phyloP scores from a whole-genome alignment of 2,888 invertebrate species.

The Sipha maydis region DNA sequence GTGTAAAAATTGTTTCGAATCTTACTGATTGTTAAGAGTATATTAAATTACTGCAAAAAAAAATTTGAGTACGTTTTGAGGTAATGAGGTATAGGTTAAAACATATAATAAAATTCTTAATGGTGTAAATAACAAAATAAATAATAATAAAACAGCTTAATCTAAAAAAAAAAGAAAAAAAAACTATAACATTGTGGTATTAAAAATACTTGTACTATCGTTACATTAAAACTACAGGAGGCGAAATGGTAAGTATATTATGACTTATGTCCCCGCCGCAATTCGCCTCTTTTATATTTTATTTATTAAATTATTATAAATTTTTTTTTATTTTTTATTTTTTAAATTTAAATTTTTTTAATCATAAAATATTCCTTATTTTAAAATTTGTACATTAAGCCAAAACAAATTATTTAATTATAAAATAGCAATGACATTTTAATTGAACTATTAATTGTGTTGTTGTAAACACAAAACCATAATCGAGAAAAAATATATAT shows the following conservation, averaged over 20 bases:
- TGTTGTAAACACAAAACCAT: slow-evolving; percentile 15
- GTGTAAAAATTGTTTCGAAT: slow-evolving; percentile 11
- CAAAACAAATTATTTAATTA: slow-evolving; percentile 51
- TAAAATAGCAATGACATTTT: slow-evolving; percentile 46
- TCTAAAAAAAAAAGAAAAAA: slow-evolving; percentile 28
- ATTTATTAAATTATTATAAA: slow-evolving; percentile 34
- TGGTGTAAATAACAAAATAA: slow-evolving; percentile 55
- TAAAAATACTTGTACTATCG: slow-evolving; percentile 60
- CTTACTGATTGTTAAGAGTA: slow-evolving; percentile 4
- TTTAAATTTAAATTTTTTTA: slow-evolving; percentile 23
- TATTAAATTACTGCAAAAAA: slow-evolving; percentile 4
- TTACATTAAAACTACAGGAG: slow-evolving; percentile 53
- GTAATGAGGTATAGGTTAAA: slow-evolving; percentile 29
- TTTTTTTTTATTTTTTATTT: slow-evolving; percentile 37
- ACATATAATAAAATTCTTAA: slow-evolving; percentile 58
- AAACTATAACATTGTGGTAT: slow-evolving; percentile 56
- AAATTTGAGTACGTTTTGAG: slow-evolving; percentile 24
- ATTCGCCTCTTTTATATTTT: slow-evolving; percentile 34
- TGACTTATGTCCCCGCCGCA: slow-evolving; percentile 27
- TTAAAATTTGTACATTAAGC: slow-evolving; percentile 60
- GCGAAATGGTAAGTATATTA: slow-evolving; percentile 47
- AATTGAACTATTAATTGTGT: slow-evolving; percentile 31
- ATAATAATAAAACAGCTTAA: slow-evolving; percentile 59
- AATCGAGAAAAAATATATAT: slow-evolving; percentile 42
- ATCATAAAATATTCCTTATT: slow-evolving; percentile 50